Conservation (phyloP, 1,140 invertebrate species). For the Ceratoteleas bidentatus region DNA sequence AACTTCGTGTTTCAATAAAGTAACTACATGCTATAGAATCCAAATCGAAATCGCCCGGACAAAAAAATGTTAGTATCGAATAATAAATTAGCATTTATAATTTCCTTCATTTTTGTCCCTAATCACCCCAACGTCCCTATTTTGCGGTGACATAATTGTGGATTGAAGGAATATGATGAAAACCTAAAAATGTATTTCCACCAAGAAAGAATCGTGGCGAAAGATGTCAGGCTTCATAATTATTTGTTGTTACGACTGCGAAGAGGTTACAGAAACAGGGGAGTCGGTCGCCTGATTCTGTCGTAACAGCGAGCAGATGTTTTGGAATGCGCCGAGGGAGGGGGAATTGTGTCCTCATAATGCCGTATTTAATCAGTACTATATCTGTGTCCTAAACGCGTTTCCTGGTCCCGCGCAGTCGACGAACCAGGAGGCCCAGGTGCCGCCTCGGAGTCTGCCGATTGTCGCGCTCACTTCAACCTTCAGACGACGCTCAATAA, state of each 20-base stretch:
- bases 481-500: conserved; percentile 77
- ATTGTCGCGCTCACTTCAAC: conserved; percentile 62
- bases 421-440: conserved; percentile 53
- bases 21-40: no score
- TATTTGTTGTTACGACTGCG: background rate
- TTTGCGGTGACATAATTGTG: no score
- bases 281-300: conserved; percentile 13
- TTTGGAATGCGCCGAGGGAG: conserved; percentile 5
- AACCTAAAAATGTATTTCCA: no score
- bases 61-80: no score
- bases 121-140: no score
- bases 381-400: conserved; percentile 53
- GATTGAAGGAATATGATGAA: no score
- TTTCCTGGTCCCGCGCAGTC: conserved; percentile 57
- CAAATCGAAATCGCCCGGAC: no score
- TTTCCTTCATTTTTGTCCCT: no score
- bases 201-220: no score
- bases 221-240: background rate
- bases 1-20: no score
- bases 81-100: no score
- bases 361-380: conserved; percentile 66
- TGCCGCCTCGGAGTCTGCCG: conserved; percentile 53
- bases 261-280: conserved; percentile 13
- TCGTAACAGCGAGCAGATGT: conserved; percentile 41
- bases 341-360: conserved; percentile 41